Conservation (phyloP, 2,888 invertebrate species). For the Melieria picta region DNA sequence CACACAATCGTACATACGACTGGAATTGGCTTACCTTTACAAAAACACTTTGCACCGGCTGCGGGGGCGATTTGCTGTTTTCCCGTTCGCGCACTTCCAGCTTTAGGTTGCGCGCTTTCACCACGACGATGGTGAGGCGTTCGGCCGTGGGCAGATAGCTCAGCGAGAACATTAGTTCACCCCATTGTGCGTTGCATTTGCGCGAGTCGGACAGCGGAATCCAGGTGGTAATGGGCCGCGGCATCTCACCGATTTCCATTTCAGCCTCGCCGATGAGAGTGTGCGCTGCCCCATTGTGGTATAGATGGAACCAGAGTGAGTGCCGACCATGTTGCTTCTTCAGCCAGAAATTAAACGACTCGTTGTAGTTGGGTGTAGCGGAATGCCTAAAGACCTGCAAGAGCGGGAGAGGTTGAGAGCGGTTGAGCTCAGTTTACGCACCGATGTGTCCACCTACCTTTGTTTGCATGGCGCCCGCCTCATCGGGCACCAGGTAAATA, state of each 20-base stretch:
- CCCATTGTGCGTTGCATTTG: slow-evolving; percentile 75
- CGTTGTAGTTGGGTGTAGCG: slow-evolving; percentile 80
- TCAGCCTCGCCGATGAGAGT: slow-evolving; percentile 74
- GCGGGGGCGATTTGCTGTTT: slow-evolving; percentile 21
- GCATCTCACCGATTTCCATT: slow-evolving; percentile 72
- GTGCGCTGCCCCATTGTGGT: slow-evolving; percentile 73
- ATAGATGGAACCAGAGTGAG: slow-evolving; percentile 76
- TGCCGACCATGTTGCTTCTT: slow-evolving; percentile 71
- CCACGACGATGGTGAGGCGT: slow-evolving; percentile 74
- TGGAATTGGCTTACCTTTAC: slow-evolving; percentile 71
- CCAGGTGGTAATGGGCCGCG: slow-evolving; percentile 81
- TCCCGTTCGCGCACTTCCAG: slow-evolving; percentile 61
- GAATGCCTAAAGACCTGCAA: slow-evolving; percentile 72
- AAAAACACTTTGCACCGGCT: slow-evolving; percentile 74
- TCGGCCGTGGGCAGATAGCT: slow-evolving; percentile 86
- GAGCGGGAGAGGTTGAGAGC: neutral
- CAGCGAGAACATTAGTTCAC: slow-evolving; percentile 83
- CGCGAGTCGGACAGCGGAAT: slow-evolving; percentile 79
- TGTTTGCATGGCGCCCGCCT: slow-evolving; percentile 75
- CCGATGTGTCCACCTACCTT: slow-evolving; percentile 61
- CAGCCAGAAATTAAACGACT: slow-evolving; percentile 76
- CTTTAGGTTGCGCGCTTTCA: slow-evolving; percentile 79
- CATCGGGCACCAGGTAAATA: slow-evolving; percentile 79
- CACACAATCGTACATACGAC: neutral
- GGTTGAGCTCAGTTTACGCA: neutral